Base-by-base conservation (phyloP, 2,888 invertebrate species). In the Onchidella celtica region DNA sequence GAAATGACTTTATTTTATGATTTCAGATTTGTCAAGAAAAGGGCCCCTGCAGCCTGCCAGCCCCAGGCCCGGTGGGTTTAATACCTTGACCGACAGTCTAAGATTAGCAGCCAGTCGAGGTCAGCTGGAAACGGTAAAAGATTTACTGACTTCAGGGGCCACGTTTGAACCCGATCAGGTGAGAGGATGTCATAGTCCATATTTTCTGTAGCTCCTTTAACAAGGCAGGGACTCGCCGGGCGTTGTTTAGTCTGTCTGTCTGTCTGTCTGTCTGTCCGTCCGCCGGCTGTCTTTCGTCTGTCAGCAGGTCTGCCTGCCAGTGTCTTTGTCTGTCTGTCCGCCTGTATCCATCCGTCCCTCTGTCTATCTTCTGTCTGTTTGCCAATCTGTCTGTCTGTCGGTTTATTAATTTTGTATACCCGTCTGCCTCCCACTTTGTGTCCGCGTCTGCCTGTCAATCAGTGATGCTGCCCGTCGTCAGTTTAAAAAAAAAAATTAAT, bases 71-170 rank as follows among this genome's bases (percentile, higher is more conserved):
- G 29, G 27, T 11, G 29, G 3, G 21, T 21, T 24, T 2, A 84
- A 84, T 4, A 86, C 89, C 6, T 83, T 89, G 34, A 85, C 89
- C 9, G 93, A 93, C 81, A 89, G 90, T 81, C 88, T 94, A 75
- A 88, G 93, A 32, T 84, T 90, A 68, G 93, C 93, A 2, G 93
- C 93, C 66, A 90, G 90, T 83, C 90, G 92, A 84, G 93, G 93
- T 17, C 90, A 93, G 72, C 70, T 90, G 29, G 91, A 90, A 61
- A 87, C 89, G 63, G 90, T 93, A 3, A 81, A 88, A 69, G 90
- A 92, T 34, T 90, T 93, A n/a, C 81, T 93, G 36, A 86, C 89
- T 74, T 86, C 89, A 11, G 93, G 93, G 14, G 93, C 92, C 9
- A 85, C 86, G 3, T 89, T 90, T 74, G 90, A 91, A 40, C 84